Evolutionary conservation across 2,113 vertebrate species (phyloP), one percentile per base, ranked within the genome.

Genomic region (Paraplagusia blochii): DNA sequence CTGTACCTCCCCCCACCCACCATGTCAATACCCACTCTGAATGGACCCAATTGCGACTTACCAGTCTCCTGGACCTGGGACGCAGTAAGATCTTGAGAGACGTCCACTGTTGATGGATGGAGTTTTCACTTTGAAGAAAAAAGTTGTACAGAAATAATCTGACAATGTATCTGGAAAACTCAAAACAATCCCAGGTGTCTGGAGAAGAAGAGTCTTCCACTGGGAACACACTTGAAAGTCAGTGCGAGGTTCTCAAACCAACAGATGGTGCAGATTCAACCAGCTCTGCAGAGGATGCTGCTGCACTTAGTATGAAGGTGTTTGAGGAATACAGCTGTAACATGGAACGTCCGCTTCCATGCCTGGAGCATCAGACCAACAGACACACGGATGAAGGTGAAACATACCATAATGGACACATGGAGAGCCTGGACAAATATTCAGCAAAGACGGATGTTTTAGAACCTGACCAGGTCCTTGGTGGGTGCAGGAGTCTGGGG

Each of bases 81-180:
- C 59, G 70, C 70, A 60, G 58, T 52, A 51, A 49, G 33, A 64
- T 75, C 66, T 11, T 22, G 16, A 49, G 65, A 33, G 44, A 58
- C 12, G 43, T 12, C 51, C 35, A 53, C 59, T 52, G 57, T 33
- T 54, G 43, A 33, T 78, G 76, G 67, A 73, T 74, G 72, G 77
- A 84, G 68, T 61, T 39, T 59, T 53, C 48, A 77, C 45, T 65
- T 67, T 69, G 40, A n/a, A 57, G 48, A 39, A 29, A 43, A 14
- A 22, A 14, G 9, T 13, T 59, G 40, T 76, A 18, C 33, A 13
- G 56, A 76, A 55, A 43, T 36, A 10, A 14, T 50, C 63, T 51
- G 9, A 19, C 33, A 18, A 85, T 84, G 82, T 83, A 86, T 76
- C 47, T 88, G 79, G 86, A 88, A 61, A 79, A 79, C 66, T 81